Evolutionary conservation across 2,888 invertebrate genomes (phyloP).

Genomic region (Liopterus haemorrhoidalis): DNA sequence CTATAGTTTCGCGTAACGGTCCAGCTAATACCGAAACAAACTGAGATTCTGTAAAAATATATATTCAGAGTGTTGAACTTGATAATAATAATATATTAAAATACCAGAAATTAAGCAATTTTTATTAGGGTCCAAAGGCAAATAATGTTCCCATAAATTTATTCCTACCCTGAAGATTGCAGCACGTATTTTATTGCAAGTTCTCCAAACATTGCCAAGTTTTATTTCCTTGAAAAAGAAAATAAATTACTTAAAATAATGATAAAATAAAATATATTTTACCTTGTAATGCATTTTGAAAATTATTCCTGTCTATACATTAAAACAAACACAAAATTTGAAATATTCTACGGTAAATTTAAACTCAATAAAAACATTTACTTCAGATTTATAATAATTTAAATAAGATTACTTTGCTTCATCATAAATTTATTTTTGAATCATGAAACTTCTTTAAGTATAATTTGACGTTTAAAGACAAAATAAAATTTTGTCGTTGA

Average conservation of each 20-base stretch:
- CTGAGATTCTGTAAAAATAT: conserved; percentile 53
- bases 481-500: neutral
- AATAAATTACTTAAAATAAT: neutral
- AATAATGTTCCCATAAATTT: conserved; percentile 66
- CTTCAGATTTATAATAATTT: neutral
- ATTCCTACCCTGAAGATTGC: conserved; percentile 67
- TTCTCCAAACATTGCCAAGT: conserved; percentile 68
- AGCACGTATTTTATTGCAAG: conserved; percentile 74
- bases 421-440: neutral
- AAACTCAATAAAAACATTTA: conserved; percentile 9
- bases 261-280: conserved; percentile 7
- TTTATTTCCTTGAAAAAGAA: conserved; percentile 40
- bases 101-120: conserved; percentile 64
- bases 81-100: conserved; percentile 8
- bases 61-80: conserved; percentile 7
- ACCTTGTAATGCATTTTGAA: conserved; percentile 39
- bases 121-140: conserved; percentile 60
- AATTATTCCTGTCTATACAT: no score
- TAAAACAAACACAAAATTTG: neutral
- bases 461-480: neutral
- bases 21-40: conserved; percentile 66
- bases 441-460: no score
- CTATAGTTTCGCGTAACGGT: conserved; percentile 59
- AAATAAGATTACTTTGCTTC: neutral
- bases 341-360: no score